phyloP scores from a whole-genome alignment of 2,797 vertebrate species.

The Clamator glandarius region DNA sequence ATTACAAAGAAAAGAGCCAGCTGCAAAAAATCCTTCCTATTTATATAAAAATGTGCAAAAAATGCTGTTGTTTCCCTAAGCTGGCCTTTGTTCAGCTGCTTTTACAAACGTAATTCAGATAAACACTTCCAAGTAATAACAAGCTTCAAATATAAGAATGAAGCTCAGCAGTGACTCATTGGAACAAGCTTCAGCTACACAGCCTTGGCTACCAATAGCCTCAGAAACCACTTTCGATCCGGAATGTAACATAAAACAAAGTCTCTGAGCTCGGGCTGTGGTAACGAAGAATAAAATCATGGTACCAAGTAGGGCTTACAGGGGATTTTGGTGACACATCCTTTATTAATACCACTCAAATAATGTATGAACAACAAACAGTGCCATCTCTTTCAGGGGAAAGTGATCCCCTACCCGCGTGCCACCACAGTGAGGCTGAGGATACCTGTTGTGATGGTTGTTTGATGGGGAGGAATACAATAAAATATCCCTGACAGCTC shows the following conservation, averaged over 20 bases:
- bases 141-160: conserved; percentile 57
- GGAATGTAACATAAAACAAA: not conserved
- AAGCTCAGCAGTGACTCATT: conserved; percentile 49
- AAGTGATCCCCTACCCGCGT: not conserved
- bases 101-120: conserved; percentile 28
- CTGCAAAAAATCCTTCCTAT: conserved; percentile 8
- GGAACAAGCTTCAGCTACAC: not conserved
- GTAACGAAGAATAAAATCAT: not conserved
- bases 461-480: not conserved
- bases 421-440: not conserved
- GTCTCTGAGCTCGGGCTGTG: not conserved
- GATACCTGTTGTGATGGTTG: conserved; percentile 28
- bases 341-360: not conserved
- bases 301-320: not conserved
- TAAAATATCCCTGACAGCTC: not conserved
- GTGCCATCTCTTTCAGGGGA: not conserved
- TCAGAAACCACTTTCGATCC: not conserved
- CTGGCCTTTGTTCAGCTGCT: conserved; percentile 35
- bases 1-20: conserved; percentile 1
- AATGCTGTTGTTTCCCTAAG: not conserved
- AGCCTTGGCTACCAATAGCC: not conserved
- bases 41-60: conserved; percentile 11
- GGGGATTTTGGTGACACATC: not conserved
- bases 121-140: conserved; percentile 46
- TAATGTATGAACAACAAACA: not conserved